phyloP scores from a whole-genome alignment of 2,888 invertebrate genomes.

The Coenonympha arcania region DNA sequence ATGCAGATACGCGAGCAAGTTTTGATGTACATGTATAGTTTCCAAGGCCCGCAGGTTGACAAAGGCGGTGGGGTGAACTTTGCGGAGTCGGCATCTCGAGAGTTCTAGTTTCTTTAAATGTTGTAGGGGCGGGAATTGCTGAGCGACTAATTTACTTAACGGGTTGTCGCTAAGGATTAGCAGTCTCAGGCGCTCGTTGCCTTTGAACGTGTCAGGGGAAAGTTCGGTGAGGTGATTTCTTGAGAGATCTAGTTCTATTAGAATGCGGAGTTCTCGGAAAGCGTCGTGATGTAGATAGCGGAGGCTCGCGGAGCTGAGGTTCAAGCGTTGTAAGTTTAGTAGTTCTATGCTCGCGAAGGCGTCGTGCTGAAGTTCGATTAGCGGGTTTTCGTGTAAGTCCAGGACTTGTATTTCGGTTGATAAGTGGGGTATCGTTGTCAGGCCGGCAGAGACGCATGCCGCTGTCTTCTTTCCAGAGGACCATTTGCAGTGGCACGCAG shows the following conservation, averaged over 20 bases:
- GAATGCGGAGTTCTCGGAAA: constrained; percentile 86
- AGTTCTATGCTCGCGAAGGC: constrained; percentile 86
- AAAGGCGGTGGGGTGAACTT: constrained; percentile 83
- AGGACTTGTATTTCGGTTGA: constrained; percentile 77
- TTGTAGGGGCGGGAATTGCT: constrained; percentile 86
- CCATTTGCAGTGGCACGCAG: constrained; percentile 92
- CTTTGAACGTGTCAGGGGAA: constrained; percentile 85
- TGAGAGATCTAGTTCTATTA: constrained; percentile 89
- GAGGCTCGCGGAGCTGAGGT: constrained; percentile 82
- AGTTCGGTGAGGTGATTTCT: constrained; percentile 83
- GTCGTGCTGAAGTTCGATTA: constrained; percentile 80
- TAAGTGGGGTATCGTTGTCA: constrained; percentile 79
- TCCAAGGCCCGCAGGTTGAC: constrained; percentile 82
- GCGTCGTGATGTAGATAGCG: constrained; percentile 84
- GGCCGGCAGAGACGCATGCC: constrained; percentile 83
- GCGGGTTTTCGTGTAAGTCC: constrained; percentile 85
- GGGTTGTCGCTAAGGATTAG: constrained; percentile 88
- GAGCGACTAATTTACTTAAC: constrained; percentile 78
- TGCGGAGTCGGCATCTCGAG: constrained; percentile 82
- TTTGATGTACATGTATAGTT: constrained; percentile 87
- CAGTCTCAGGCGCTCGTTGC: constrained; percentile 85
- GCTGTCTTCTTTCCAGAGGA: constrained; percentile 92
- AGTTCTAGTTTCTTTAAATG: constrained; percentile 87
- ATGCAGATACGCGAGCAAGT: constrained; percentile 80
- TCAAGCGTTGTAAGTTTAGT: constrained; percentile 88